Evolutionary conservation across 2,113 vertebrate genomes (phyloP), one percentile per base, ranked within the genome.

Genomic region (Pomatorhinus ruficollis): DNA sequence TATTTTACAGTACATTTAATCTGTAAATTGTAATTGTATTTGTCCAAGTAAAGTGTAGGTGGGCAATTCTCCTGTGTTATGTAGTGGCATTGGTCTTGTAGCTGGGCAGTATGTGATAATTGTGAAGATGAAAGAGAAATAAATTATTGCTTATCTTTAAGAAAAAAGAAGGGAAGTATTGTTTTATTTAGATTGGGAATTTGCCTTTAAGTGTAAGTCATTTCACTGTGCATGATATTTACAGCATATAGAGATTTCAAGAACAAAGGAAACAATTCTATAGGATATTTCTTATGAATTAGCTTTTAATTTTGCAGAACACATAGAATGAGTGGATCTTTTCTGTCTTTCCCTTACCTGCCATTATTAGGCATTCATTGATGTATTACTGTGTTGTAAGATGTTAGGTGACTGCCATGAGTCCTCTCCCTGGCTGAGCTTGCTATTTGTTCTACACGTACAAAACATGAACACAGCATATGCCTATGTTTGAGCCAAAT

Each of bases 61-160:
- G 98, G 98, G 97, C 97, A 98, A 97, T 98, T 98, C 98, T 98
- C 84, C 90, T 98, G 98, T 99, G 98, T 98, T 98, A 96, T 97
- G 97, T 99, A 98, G 98, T 98, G 98, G 98, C 98, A 98, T 97
- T 98, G 97, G 98, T 98, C 97, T 98, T 98, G 98, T 99, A 99
- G 98, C 98, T 98, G 98, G 97, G 88, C 98, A 97, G 98, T 98
- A 97, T 98, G 98, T 99, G 98, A 97, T 99, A 98, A 99, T 98
- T 99, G 99, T 99, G 98, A 98, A 98, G 98, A 98, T 97, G 93
- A 98, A 97, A 97, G 93, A 97, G 77, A 99, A 99, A 98, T 99
- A 99, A 99, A 99, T 99, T 99, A 99, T 99, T 99, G 98, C 97
- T 98, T 97, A 98, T 97, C 97, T 97, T 96, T 97, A 97, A 96